Evolutionary conservation across 2,113 vertebrate genomes (phyloP), one percentile per base, ranked within the genome.

Genomic region (Mus spicilegus): DNA sequence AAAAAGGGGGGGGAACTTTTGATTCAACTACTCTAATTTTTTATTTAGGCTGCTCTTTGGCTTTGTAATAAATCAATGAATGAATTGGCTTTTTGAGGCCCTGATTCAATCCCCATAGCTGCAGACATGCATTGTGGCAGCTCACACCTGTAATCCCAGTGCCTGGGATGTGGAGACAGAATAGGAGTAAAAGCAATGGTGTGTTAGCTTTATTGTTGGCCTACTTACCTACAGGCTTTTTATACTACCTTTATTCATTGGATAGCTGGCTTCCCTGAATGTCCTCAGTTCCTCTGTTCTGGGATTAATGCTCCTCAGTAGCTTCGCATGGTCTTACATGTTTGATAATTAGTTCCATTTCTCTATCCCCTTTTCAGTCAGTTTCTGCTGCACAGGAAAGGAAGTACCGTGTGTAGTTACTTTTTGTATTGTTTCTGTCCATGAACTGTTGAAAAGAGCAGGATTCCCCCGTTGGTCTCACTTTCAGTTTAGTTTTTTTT

Each of bases 381-480:
- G 3, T 87, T 91, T 58, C 58, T 19, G 58, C 16, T 58, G 36
- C 39, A 77, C 9, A 13, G 24, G 67, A 86, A 39, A 39, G 73
- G 36, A 90, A 80, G 26, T 75, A 12, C 63, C 42, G 51, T 42
- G 30, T 75, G 22, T 67, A 39, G 16, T 90, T 87, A 72, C 81
- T 87, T 46, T 91, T 77, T 89, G 76, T 58, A 81, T 76, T 69
- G 63, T 39, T 96, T 94, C 72, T 94, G 49, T 85, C n/a, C 10
- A 2, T 91, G 67, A 78, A 54, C n/a, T 80, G 63, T 90, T 94
- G 24, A 70, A 78, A 80, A 88, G 56, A 93, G 10, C 85, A 86
- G 28, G 13, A 89, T 75, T 87, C 82, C 86, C 89, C 76, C 36
- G 2, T 94, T 76, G 89, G n/a, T 96, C 96, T 95, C 80, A 72